Evolutionary conservation across 2,888 invertebrate species (phyloP).

Genomic region (Andrena fulva): DNA sequence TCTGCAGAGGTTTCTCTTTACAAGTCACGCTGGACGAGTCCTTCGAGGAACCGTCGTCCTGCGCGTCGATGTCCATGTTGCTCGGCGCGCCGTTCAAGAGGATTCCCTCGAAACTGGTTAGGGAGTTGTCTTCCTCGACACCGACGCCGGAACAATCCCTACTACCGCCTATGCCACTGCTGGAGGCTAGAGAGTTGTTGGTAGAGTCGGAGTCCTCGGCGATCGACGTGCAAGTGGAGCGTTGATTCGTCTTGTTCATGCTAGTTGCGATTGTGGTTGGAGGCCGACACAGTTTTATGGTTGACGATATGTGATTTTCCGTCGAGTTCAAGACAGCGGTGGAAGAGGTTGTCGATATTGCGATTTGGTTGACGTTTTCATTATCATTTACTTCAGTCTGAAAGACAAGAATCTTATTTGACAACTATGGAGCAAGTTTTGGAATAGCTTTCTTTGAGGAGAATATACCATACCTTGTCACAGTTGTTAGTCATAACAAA

Average conservation of each 20-base stretch:
- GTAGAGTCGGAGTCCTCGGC: conserved; percentile 86
- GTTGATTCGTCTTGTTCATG: conserved; percentile 75
- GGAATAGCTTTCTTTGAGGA: background rate
- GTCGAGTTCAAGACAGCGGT: conserved; percentile 72
- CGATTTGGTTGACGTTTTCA: conserved; percentile 77
- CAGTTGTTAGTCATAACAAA: conserved; percentile 83
- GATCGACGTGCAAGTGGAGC: conserved; percentile 78
- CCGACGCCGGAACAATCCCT: conserved; percentile 85
- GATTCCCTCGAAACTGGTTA: conserved; percentile 88
- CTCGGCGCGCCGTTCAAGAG: conserved; percentile 87
- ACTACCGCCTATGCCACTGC: conserved; percentile 85
- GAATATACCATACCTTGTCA: conserved; percentile 78
- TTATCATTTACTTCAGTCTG: conserved; percentile 82
- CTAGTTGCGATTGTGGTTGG: conserved; percentile 84
- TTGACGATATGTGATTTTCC: conserved; percentile 80
- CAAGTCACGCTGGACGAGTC: conserved; percentile 82
- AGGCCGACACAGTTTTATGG: conserved; percentile 81
- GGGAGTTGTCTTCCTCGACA: conserved; percentile 87
- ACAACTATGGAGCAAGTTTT: background rate
- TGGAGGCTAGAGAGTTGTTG: conserved; percentile 87
- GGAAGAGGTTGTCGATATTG: conserved; percentile 68
- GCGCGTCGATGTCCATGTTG: conserved; percentile 85
- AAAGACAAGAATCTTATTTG: conserved; percentile 30
- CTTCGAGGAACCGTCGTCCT: conserved; percentile 87
- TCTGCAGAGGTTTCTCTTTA: conserved; percentile 87